Conservation (phyloP, 2,113 vertebrate genomes). For the Todiramphus chloris region DNA sequence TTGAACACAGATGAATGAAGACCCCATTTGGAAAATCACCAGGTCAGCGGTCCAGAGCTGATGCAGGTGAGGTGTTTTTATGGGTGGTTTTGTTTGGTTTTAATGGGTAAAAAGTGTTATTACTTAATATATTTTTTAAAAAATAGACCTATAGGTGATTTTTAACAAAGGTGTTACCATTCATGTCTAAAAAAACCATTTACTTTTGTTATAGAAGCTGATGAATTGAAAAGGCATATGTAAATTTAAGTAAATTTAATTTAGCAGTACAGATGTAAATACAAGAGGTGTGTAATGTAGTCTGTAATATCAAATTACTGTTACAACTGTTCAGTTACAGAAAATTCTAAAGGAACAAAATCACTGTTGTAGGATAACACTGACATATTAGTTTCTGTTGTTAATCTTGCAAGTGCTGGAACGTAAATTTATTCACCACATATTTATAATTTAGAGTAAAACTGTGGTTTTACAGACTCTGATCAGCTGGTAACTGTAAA, state of each 20-base stretch:
- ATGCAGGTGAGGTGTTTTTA: conserved; percentile 81
- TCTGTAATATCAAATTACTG: background rate
- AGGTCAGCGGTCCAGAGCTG: conserved; percentile 93
- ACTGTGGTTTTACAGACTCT: background rate
- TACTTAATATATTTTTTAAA: background rate
- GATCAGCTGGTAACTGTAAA: background rate
- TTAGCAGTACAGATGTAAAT: background rate
- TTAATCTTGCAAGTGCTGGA: background rate
- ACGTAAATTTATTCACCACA: background rate
- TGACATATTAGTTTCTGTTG: background rate
- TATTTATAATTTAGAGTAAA: background rate
- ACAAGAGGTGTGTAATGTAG: background rate
- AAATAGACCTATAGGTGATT: background rate
- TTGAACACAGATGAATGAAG: conserved; percentile 98
- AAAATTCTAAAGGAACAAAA: background rate
- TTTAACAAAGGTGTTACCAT: background rate
- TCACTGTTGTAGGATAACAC: background rate
- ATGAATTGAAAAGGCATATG: background rate
- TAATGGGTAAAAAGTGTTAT: background rate
- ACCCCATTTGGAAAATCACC: conserved; percentile 94
- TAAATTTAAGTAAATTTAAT: background rate
- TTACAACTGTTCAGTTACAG: background rate
- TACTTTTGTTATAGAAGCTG: background rate
- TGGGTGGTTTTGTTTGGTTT: background rate
- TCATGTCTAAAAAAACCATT: background rate